Conservation (phyloP, 2,888 invertebrate genomes). For the Drosophila robusta region DNA sequence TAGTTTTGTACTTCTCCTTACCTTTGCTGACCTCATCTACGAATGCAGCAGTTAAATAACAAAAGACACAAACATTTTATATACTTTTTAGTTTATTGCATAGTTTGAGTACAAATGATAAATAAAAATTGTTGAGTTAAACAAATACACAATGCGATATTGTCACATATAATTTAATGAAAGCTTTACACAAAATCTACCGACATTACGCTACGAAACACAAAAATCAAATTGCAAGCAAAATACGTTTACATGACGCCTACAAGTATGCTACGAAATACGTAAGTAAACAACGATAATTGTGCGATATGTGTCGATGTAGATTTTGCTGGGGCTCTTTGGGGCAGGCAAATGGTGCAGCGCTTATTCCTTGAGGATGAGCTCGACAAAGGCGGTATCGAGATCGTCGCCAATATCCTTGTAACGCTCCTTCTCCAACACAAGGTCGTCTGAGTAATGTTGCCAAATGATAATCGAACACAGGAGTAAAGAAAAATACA, state of each 20-base stretch:
- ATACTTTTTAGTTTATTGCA: slow-evolving; percentile 70
- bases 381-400: slow-evolving; percentile 99
- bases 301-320: slow-evolving; percentile 49
- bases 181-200: slow-evolving; percentile 53
- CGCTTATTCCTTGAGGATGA: slow-evolving; percentile 90
- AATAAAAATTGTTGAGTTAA: slow-evolving; percentile 76
- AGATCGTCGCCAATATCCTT: slow-evolving; percentile 99
- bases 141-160: slow-evolving; percentile 77
- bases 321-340: slow-evolving; percentile 49
- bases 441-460: slow-evolving; percentile 91
- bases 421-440: slow-evolving; percentile 99
- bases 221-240: slow-evolving; percentile 49
- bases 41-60: slow-evolving; percentile 81
- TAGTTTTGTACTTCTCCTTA: slow-evolving; percentile 98
- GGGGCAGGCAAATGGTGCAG: slow-evolving; percentile 50
- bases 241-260: slow-evolving; percentile 50
- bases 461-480: slow-evolving; percentile 55
- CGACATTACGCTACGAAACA: slow-evolving; percentile 43
- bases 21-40: slow-evolving; percentile 95
- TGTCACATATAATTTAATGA: slow-evolving; percentile 52
- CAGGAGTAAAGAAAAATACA: slow-evolving; percentile 34
- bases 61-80: slow-evolving; percentile 25
- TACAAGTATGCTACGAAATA: slow-evolving; percentile 62
- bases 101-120: slow-evolving; percentile 65
- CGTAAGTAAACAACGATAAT: slow-evolving; percentile 39